Evolutionary conservation across 2,797 vertebrate species (phyloP).

Genomic region (Ataeniobius toweri): DNA sequence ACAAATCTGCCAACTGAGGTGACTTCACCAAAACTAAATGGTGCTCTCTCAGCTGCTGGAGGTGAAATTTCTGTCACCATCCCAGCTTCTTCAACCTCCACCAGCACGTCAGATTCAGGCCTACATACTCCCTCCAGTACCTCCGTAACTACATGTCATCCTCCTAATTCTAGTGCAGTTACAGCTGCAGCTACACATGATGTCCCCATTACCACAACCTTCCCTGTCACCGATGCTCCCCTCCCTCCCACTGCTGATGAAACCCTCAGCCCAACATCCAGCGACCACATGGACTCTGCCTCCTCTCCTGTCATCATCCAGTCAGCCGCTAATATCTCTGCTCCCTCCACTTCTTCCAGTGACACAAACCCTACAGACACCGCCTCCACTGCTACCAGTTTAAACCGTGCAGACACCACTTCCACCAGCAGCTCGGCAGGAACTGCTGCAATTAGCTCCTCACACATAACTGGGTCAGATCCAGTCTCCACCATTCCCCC

Average conservation of each 20-base stretch:
- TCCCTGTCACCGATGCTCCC: conserved; percentile 21
- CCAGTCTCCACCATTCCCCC: conserved; percentile 12
- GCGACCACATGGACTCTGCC: conserved; percentile 19
- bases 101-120: conserved; percentile 39
- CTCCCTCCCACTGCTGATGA: conserved; percentile 17
- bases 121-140: conserved; percentile 15
- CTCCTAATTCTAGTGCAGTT: conserved; percentile 22
- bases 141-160: conserved; percentile 26
- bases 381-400: conserved; percentile 45
- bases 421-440: conserved; percentile 42
- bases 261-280: conserved; percentile 36
- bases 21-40: conserved; percentile 34
- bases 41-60: conserved; percentile 26
- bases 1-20: conserved; percentile 39
- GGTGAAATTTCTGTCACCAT: conserved; percentile 30
- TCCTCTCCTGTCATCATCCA: conserved; percentile 25
- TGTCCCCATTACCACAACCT: conserved; percentile 21
- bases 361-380: conserved; percentile 59
- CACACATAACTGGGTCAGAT: conserved; percentile 42
- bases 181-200: conserved; percentile 33
- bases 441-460: conserved; percentile 46
- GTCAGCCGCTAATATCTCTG: conserved; percentile 10
- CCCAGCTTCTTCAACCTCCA: conserved; percentile 32
- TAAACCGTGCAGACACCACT: conserved; percentile 48
- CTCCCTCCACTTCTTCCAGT: conserved; percentile 53